These are phyloP conservation scores for Protosalanx chinensis DNA, from an alignment of 2,797 vertebrate species.

Conservation along the genomic window DNA sequence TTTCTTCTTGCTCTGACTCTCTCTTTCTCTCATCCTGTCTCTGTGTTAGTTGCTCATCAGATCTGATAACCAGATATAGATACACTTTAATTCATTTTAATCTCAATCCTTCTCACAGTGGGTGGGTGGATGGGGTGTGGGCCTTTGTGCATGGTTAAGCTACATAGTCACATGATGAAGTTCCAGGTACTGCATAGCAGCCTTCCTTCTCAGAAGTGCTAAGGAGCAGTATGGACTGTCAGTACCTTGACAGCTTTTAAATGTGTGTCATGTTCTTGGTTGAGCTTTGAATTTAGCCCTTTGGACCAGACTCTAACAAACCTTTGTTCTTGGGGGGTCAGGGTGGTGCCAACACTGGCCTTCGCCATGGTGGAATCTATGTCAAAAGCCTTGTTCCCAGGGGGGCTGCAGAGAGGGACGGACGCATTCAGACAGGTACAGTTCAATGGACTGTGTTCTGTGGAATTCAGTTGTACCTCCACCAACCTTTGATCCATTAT, in stretches of 20 bases:
- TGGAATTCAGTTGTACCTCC: not conserved
- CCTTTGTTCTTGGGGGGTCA: slow-evolving; percentile 50
- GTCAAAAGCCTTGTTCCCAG: slow-evolving; percentile 80
- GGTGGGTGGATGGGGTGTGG: too few species aligned
- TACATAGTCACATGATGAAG: not conserved
- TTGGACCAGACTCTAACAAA: too few species aligned
- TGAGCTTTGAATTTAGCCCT: not conserved
- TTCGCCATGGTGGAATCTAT: slow-evolving; percentile 76
- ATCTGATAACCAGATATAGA: not conserved
- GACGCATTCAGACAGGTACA: slow-evolving; percentile 76
- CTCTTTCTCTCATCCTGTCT: not conserved
- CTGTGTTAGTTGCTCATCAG: not conserved
- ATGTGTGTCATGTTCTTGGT: not conserved
- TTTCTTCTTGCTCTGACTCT: not conserved
- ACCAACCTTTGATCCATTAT: too few species aligned
- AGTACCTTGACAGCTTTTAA: not conserved
- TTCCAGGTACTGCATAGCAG: not conserved
- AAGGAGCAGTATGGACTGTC: not conserved
- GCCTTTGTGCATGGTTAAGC: not conserved
- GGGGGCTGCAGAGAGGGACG: slow-evolving; percentile 79
- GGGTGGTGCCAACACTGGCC: slow-evolving; percentile 76
- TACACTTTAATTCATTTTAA: not conserved
- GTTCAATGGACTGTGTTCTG: not conserved
- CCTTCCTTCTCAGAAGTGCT: not conserved
- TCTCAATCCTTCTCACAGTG: not conserved